phyloP scores from a whole-genome alignment of 2,113 vertebrate genomes.

The Meriones unguiculatus region DNA sequence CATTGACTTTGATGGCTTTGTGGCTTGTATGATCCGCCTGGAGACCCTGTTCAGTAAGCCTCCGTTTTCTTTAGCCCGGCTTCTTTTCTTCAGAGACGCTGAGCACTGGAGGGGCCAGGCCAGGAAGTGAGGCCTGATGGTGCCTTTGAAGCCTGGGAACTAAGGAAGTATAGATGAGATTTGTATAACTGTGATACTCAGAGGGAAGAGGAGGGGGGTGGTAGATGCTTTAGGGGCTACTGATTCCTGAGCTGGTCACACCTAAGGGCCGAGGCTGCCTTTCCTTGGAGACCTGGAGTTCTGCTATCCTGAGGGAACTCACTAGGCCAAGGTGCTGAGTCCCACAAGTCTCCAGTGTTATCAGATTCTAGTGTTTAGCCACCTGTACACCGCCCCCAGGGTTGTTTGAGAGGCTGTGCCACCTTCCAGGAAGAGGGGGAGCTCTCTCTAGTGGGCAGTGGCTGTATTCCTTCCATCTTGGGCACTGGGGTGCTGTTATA shows the following conservation, averaged over 20 bases:
- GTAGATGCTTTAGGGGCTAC: neutral
- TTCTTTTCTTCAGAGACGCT: fast-evolving
- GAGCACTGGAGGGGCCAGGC: neutral
- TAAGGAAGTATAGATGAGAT: neutral
- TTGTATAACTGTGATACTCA: neutral
- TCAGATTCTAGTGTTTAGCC: neutral
- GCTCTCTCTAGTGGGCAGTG: neutral
- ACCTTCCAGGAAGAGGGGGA: neutral
- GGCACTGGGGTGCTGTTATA: neutral
- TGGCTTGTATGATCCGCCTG: constrained; percentile 91
- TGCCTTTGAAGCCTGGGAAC: neutral
- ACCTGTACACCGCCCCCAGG: fast-evolving
- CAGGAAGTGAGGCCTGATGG: neutral
- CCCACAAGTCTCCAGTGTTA: no score
- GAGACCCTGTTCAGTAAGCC: constrained; percentile 95
- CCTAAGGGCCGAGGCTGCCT: neutral
- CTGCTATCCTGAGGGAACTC: neutral
- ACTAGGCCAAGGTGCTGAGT: neutral
- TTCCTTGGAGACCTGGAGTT: neutral
- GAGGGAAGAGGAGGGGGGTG: no score
- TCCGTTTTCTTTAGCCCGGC: neutral
- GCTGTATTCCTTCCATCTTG: neutral
- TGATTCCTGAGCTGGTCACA: neutral
- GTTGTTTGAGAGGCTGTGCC: neutral
- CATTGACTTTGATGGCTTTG: constrained; percentile 92